Base-by-base conservation (phyloP, 1,140 invertebrate genomes). In the Geopemphigus sp. region DNA sequence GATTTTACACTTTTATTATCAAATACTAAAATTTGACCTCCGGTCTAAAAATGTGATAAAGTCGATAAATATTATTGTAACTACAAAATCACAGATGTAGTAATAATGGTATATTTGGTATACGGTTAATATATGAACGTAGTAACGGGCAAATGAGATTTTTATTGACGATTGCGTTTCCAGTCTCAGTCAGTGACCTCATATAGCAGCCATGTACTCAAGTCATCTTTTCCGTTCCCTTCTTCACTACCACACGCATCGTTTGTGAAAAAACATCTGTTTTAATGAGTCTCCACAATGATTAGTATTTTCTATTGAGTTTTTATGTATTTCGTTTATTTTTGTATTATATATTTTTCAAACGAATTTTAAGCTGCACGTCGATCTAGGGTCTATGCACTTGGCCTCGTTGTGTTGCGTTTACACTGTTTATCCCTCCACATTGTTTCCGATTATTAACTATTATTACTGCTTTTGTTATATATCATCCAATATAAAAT, bases 301-400 rank as follows among this genome's bases (percentile, higher is more conserved):
- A 73, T 73, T 56, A 57, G 24, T 73, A 73, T 56, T 56, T 73
- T 73, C 54, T 47, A 32, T n/a, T 73, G 11, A 73, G 70, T n/a
- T 73, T 56, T 32, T 57, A 14, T 73, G 0, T 11, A 11, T 57
- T 54, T 73, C 29, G 24, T 73, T 73, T 73, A 39, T 73, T 73
- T 54, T 54, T 73, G n/a, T 17, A 19, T 19, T 32, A 32, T 11
- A 26, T 24, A 17, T 12, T 61, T 61, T 17, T 6, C 61, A 63
- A 50, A 50, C 47, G 47, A 50, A 50, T 50, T 66, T 66, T 39
- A 29, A 39, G 32, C 29, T 29, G 47, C 24, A 22, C 64, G 32
- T 47, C 5, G 10, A 22, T 39, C 19, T 66, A 45, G 32, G 39
- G 22, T 39, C 19, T 66, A 66, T 32, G 39, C 22, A 54, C 26